Conservation (phyloP, 2,113 vertebrate species). For the Anser cygnoides region DNA sequence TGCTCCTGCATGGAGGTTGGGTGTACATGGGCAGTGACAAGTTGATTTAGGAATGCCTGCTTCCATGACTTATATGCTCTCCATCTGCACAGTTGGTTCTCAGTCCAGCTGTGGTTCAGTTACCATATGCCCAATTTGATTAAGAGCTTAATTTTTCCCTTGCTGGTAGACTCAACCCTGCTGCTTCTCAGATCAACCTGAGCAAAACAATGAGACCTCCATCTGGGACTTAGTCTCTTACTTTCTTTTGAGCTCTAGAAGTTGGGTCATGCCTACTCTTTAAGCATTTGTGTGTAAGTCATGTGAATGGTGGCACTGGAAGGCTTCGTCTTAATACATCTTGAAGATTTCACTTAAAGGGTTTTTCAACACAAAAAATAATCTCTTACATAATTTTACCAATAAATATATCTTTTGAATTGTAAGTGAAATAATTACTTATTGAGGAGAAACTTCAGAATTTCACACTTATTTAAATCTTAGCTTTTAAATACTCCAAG, state of each 20-base stretch:
- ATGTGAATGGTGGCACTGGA: not conserved
- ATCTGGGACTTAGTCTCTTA: not conserved
- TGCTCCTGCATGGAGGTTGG: not conserved
- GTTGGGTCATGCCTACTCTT: not conserved
- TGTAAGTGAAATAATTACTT: not conserved
- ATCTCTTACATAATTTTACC: rapidly evolving
- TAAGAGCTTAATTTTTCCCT: not conserved
- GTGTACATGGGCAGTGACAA: not conserved
- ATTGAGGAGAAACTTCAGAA: not conserved
- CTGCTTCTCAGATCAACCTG: rapidly evolving
- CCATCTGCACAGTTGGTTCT: not conserved
- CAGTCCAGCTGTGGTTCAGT: not conserved
- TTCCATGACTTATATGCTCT: not conserved
- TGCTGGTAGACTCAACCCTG: not conserved
- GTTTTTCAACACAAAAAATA: not conserved
- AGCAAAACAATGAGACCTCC: not conserved
- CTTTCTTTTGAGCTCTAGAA: not conserved
- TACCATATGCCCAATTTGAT: not conserved
- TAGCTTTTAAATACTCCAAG: not conserved
- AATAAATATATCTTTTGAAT: not conserved
- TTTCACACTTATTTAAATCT: not conserved
- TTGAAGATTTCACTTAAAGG: not conserved
- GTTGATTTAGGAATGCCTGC: not conserved
- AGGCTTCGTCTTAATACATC: not conserved
- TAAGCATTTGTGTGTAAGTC: not conserved